A percentile compares a stretch with the other conserved stretches of the same genome.
Evolutionary conservation across 1,140 invertebrate species (phyloP).

Genomic region (Pseudomyrmex concolor): DNA sequence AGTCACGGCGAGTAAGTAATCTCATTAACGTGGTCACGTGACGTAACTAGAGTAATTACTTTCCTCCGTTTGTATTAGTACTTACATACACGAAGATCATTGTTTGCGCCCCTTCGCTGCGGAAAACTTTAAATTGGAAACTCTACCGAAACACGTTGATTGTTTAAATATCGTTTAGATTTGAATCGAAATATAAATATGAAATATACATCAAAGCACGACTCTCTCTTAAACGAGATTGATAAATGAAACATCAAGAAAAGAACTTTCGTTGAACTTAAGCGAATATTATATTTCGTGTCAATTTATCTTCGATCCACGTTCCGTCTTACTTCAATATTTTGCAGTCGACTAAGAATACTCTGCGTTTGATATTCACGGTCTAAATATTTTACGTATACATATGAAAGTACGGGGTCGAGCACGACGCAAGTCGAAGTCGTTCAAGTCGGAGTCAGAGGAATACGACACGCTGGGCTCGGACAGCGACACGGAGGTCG

Average conservation of each 20-base stretch:
- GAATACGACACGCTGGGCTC: conserved; percentile 87
- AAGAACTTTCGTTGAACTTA: neutral
- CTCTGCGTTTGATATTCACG: neutral
- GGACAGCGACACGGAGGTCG: conserved; percentile 86
- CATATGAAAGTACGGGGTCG: conserved; percentile 79
- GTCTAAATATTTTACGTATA: too few relatives aligned
- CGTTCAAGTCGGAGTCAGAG: conserved; percentile 87
- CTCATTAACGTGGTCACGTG: conserved; percentile 28
- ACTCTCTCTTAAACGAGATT: too few relatives aligned
- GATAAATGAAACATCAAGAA: neutral
- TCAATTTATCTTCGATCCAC: neutral
- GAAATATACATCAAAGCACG: too few relatives aligned
- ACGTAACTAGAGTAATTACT: conserved; percentile 19
- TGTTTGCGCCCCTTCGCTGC: neutral
- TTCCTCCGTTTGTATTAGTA: conserved; percentile 11
- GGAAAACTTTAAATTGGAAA: conserved; percentile 6
- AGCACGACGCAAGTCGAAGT: conserved; percentile 82
- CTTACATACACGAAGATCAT: neutral
- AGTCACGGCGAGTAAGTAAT: conserved; percentile 26
- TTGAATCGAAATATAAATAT: neutral
- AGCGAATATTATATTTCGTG: neutral
- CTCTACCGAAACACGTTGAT: neutral
- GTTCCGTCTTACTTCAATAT: neutral
- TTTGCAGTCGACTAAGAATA: conserved; percentile 5
- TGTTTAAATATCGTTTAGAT: neutral